Conservation (phyloP, 2,888 invertebrate genomes). For the Eucriotettix oculatus region DNA sequence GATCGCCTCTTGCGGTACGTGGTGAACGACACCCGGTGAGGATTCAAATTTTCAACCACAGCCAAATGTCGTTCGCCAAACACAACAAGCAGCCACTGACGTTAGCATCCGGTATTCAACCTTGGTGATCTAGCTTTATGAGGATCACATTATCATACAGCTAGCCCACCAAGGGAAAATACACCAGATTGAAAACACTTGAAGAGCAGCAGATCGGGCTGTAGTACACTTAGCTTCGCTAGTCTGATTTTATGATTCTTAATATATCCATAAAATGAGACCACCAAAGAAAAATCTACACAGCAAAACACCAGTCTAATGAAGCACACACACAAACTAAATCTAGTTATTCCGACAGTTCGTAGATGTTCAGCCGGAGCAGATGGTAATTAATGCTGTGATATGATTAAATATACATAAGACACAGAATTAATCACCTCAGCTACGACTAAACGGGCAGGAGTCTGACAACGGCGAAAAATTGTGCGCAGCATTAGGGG, state of each 20-base stretch:
- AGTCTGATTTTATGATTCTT: constrained; percentile 29
- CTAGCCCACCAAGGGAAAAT: constrained; percentile 15
- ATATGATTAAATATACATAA: neutral
- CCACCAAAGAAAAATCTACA: constrained; percentile 35
- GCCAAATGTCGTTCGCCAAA: neutral
- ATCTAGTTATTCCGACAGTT: too few species aligned
- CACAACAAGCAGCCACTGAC: neutral
- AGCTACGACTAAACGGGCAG: neutral
- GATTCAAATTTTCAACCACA: neutral
- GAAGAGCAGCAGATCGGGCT: neutral
- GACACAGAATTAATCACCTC: neutral
- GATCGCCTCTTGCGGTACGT: too few species aligned
- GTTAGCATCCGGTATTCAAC: constrained; percentile 7
- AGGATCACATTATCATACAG: constrained; percentile 12
- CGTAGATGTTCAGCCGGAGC: too few species aligned
- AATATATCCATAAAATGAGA: constrained; percentile 30
- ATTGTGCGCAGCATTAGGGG: neutral
- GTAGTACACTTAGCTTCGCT: constrained; percentile 23
- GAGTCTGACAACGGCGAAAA: neutral
- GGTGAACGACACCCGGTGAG: constrained; percentile 1
- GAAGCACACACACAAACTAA: too few species aligned
- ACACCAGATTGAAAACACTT: neutral
- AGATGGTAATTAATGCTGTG: neutral
- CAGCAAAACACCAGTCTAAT: too few species aligned
- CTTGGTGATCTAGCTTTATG: constrained; percentile 16